Base-by-base conservation (phyloP, 1,140 invertebrate genomes). In the Brachionus rubens region DNA sequence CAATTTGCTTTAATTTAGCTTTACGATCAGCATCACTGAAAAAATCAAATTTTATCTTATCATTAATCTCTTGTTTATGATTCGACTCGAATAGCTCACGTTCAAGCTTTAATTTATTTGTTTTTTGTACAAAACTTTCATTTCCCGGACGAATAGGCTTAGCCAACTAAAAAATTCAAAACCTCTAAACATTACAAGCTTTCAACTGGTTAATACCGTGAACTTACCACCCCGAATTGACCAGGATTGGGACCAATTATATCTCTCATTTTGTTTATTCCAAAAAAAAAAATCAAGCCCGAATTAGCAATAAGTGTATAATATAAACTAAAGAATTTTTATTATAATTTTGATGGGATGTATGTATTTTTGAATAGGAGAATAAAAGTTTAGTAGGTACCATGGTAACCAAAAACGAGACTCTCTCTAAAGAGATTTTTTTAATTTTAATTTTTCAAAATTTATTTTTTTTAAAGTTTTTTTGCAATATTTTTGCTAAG, bases 261-360 rank as follows among this genome's bases (percentile, higher is more conserved):
- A 48, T 72, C 46, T 14, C 68, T 48, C 68, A 72, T 72, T 54
- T 65, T 65, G 59, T 65, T 65, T 65, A 65, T 59, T 33, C 4
- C 4, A 9, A 59, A 59, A 59, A 59, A 59, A 28, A 59, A 59
- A 28, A 36, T 59, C 19, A 6, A 59, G 36, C 7, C 16, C 36
- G n/a, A 59, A 30, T 59, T 59, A 59, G n/a, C n/a, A n/a, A n/a
- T n/a, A n/a, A n/a, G n/a, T n/a, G n/a, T n/a, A n/a, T n/a, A n/a
- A n/a, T n/a, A n/a, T n/a, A n/a, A n/a, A n/a, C n/a, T n/a, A n/a
- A n/a, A n/a, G n/a, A n/a, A n/a, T n/a, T n/a, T n/a, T n/a, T 28
- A 36, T 36, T 59, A 59, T 16, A 33, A 59, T 59, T 36, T 36
- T 33, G 36, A 59, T 33, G 9, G 54, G 36, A 36, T 59, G 54